These are phyloP conservation scores for Brachionus asplanchnoidis DNA, from an alignment of 1,140 invertebrate genomes.

Conservation along the genomic window DNA sequence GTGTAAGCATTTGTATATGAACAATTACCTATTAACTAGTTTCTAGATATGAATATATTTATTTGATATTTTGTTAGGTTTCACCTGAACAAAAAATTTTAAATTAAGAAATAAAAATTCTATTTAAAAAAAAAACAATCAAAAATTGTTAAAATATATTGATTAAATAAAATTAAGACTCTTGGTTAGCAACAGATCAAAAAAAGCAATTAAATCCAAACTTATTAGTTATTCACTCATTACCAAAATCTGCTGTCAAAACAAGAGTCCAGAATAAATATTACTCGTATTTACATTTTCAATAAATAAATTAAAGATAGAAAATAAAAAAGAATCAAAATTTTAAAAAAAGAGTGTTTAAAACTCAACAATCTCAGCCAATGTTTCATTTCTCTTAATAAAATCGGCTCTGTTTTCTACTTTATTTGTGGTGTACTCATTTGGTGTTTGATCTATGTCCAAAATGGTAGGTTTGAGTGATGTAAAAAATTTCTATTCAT, in stretches of 20 bases:
- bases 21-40: not conserved
- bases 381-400: constrained; percentile 2
- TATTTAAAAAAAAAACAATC: not conserved
- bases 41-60: not conserved
- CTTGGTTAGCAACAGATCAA: not conserved
- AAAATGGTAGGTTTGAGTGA: not conserved
- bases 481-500: constrained; percentile 1
- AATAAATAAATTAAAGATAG: not conserved
- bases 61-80: not conserved
- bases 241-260: not conserved
- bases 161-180: not conserved
- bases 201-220: not conserved
- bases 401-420: not conserved
- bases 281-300: not conserved
- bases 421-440: not conserved
- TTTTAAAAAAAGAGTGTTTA: not conserved
- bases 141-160: not conserved
- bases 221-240: not conserved
- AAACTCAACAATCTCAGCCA: constrained; percentile 1
- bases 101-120: not conserved
- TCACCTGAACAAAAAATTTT: not conserved
- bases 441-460: constrained; percentile 9
- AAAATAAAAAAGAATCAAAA: not conserved
- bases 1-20: too few species aligned
- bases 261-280: not conserved